A percentile compares a stretch with the other conserved stretches of the same genome.
Conservation (phyloP, 2,113 vertebrate genomes). For the Crypturellus undulatus region DNA sequence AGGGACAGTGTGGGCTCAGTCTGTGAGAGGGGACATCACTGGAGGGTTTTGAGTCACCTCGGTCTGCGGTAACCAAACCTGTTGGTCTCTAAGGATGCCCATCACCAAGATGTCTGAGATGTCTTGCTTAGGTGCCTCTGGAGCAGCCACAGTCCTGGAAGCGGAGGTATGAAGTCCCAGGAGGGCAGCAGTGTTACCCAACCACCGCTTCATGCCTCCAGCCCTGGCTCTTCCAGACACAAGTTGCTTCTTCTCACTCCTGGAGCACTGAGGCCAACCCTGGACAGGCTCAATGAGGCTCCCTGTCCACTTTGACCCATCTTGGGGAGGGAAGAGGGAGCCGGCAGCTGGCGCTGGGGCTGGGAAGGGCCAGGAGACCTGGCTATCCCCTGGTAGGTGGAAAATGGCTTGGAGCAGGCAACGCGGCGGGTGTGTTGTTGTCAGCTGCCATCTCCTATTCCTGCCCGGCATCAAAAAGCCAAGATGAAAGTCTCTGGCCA, state of each 20-base stretch:
- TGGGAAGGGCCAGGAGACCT: conserved; percentile 1
- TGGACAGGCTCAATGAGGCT: neutral
- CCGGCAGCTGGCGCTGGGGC: neutral
- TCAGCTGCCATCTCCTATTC: conserved; percentile 5
- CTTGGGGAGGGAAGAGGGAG: neutral
- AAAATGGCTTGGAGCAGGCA: conserved; percentile 37
- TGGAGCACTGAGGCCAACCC: neutral
- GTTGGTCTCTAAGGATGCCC: fast-evolving
- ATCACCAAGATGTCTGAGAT: neutral
- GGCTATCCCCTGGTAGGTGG: neutral
- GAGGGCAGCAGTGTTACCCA: neutral
- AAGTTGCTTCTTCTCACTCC: neutral
- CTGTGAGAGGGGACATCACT: neutral
- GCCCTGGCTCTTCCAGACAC: neutral
- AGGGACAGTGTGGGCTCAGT: neutral
- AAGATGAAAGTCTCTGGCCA: conserved; percentile 51
- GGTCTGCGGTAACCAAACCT: neutral
- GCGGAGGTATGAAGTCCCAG: fast-evolving
- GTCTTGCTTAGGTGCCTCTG: fast-evolving
- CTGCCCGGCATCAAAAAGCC: conserved; percentile 45
- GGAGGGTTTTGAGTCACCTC: neutral
- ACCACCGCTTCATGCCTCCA: neutral
- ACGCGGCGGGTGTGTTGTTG: neutral
- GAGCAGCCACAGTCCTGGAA: neutral
- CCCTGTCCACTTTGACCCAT: neutral